Conservation (phyloP, 2,888 invertebrate genomes). For the Euzophera pinguis region DNA sequence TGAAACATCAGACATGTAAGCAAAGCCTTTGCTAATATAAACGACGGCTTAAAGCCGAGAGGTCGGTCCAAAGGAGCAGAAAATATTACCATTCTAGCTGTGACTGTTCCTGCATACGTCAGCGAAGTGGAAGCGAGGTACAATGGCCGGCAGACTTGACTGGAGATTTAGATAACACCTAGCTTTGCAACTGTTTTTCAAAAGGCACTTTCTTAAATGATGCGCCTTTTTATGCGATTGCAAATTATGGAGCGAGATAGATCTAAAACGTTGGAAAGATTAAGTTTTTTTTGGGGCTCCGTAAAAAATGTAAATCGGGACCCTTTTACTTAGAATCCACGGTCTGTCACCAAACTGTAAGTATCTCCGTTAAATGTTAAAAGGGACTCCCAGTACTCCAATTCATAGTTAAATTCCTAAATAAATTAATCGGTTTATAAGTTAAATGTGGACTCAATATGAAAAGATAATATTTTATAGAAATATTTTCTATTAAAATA, state of each 20-base stretch:
- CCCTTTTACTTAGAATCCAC: too few species aligned
- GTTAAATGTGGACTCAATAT: too few species aligned
- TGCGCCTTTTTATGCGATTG: not conserved
- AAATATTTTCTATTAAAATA: too few species aligned
- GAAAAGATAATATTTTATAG: too few species aligned
- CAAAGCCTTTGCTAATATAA: slow-evolving; percentile 11
- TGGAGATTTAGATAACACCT: slow-evolving; percentile 14
- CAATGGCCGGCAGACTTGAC: slow-evolving; percentile 9
- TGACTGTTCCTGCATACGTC: slow-evolving; percentile 10
- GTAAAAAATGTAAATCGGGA: too few species aligned
- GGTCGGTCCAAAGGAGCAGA: slow-evolving; percentile 49
- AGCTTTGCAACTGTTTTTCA: slow-evolving; percentile 6
- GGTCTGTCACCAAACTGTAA: too few species aligned
- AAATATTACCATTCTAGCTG: slow-evolving; percentile 11
- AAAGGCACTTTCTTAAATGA: slow-evolving; percentile 12
- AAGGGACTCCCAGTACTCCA: too few species aligned
- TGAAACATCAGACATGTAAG: not conserved
- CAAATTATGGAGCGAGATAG: not conserved
- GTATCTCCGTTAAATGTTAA: too few species aligned
- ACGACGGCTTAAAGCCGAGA: slow-evolving; percentile 17
- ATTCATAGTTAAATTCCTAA: too few species aligned
- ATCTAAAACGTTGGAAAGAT: not conserved
- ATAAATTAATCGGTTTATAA: too few species aligned
- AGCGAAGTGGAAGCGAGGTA: slow-evolving; percentile 8
- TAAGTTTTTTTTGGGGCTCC: too few species aligned